Base-by-base conservation (phyloP, 1,140 invertebrate genomes). In the Manduca sexta region DNA sequence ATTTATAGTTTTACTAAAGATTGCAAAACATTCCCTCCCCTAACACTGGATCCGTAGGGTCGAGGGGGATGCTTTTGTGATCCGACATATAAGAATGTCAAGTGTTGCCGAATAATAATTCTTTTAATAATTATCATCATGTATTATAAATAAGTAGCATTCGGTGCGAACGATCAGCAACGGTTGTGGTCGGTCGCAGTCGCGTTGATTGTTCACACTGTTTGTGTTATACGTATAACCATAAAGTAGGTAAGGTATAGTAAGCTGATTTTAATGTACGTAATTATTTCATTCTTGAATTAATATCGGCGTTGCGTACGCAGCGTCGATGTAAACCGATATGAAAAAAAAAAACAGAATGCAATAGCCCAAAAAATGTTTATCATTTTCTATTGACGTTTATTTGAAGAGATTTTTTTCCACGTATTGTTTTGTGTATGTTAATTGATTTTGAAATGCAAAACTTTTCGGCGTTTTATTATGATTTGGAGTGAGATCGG, bases 251-350 rank as follows among this genome's bases (percentile, higher is more conserved):
- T 84, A 83, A 80, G 73, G 76, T 82, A 75, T 65, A 63, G 65
- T 83, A 82, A 85, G 79, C 74, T 74, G 81, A 82, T 76, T 65
- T 84, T 83, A 83, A 83, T 65, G 79, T 85, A 81, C 64, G 66
- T 77, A 81, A 85, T 85, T 60, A 69, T 85, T 85, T 85, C 62
- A 82, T 68, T 82, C 73, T 83, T 85, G 73, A 82, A 85, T 85
- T 81, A 72, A 77, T 78, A 76, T 81, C 74, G 78, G 60, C 71
- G 53, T n/a, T 42, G 59, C 46, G 52, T 49, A 17, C 41, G 21
- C 39, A 33, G 31, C 42, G 31, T 35, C 12, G 13, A 38, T 21
- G 30, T 11, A 6, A 17, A 6, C 31, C 30, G 33, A 26, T 37
- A 81, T 78, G 54, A 64, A 61, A 65, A 74, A 75, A 45, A 60